These are phyloP conservation scores for Mythimna pallens DNA, from an alignment of 2,888 invertebrate genomes.

Conservation along the genomic window DNA sequence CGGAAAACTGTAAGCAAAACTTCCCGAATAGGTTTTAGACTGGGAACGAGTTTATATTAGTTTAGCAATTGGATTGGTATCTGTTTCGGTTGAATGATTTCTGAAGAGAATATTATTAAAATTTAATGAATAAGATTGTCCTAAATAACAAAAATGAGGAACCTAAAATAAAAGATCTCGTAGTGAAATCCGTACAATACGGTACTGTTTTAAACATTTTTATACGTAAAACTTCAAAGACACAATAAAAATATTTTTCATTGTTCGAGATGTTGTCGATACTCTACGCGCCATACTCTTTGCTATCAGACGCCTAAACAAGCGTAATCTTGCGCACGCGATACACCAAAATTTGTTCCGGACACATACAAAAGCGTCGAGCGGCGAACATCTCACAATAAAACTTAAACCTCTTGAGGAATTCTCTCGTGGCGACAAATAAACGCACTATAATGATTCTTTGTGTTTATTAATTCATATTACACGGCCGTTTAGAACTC, in stretches of 20 bases:
- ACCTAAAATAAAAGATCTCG: not conserved
- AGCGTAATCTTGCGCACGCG: conserved; percentile 82
- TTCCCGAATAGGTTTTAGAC: conserved; percentile 41
- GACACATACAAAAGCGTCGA: conserved; percentile 74
- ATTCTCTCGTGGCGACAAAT: conserved; percentile 83
- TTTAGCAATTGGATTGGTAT: conserved; percentile 32
- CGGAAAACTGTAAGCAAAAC: conserved; percentile 55
- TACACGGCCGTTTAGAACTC: conserved; percentile 88
- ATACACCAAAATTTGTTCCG: conserved; percentile 87
- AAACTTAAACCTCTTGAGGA: conserved; percentile 73
- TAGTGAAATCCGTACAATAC: not conserved
- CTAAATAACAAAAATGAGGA: not conserved
- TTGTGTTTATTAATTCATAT: conserved; percentile 91
- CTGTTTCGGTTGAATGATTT: conserved; percentile 19
- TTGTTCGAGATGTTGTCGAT: conserved; percentile 22
- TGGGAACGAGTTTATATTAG: conserved; percentile 56
- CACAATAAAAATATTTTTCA: not conserved
- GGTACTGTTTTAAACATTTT: not conserved
- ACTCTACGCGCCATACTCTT: conserved; percentile 61
- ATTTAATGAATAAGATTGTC: not conserved
- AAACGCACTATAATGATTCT: conserved; percentile 87
- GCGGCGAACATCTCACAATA: conserved; percentile 75
- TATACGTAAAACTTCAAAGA: no score
- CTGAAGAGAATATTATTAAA: conserved; percentile 5
- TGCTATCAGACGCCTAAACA: conserved; percentile 70